Evolutionary conservation across 2,113 vertebrate genomes (phyloP), one percentile per base, ranked within the genome.

Genomic region (Ptilorrhoa leucosticta): DNA sequence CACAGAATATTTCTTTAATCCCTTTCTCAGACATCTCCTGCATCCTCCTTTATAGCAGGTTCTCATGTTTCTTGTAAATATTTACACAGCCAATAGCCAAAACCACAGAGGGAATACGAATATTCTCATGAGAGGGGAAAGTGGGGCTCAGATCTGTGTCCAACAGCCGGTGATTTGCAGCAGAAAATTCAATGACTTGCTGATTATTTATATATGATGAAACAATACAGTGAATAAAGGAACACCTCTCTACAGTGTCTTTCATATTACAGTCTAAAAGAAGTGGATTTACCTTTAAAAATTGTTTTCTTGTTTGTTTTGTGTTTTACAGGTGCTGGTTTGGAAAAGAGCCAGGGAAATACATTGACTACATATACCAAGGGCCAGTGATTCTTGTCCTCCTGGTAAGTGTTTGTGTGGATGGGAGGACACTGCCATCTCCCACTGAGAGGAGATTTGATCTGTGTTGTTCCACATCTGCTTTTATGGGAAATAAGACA

Each of bases 301-400:
- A 42, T 26, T 2, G 5, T 24, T 83, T 39, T 69, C 12, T 69
- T 68, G 3, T 28, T 87, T 95, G 26, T 89, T 87, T 17, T 89
- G 5, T 85, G 96, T 97, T 78, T 96, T 92, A 47, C 97, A 99
- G 99, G 89, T 99, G 99, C 97, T 99, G 99, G 99, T 99, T 99
- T 98, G 99, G 99, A 92, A 99, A 99, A 97, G 99, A 99, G 72
- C 99, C 99, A 4, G 99, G 99, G 3, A 99, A 99, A 95, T 99
- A 99, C 5, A 98, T 99, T 27, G 99, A 99, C 97, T 99, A 99
- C 95, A 99, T 99, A 95, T 99, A 99, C 91, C 99, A 99, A 97
- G 99, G 99, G 40, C 99, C 99, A 40, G 99, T 99, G 80, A 99
- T 99, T 94, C 98, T 99, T 15, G 99, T 99, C 81, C 98, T 99